phyloP scores from a whole-genome alignment of 1,140 invertebrate species.

The Drosophila pruinosa region DNA sequence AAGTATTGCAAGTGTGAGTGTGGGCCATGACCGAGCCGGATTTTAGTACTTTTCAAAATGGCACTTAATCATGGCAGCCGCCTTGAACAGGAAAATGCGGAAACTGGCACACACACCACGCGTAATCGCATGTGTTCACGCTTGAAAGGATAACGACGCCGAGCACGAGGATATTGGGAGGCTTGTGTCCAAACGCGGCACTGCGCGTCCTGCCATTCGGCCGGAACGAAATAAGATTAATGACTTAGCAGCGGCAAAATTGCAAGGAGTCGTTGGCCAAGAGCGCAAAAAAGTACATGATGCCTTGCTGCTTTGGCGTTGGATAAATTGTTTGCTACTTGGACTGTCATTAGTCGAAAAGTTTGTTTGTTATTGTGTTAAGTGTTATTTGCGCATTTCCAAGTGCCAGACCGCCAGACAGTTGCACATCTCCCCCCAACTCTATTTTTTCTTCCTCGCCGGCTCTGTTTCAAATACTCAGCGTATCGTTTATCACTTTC shows the following conservation, averaged over 20 bases:
- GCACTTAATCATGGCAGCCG: conserved; percentile 82
- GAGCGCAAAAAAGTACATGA: conserved; percentile 43
- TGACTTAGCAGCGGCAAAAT: conserved; percentile 71
- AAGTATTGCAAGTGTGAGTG: conserved; percentile 10
- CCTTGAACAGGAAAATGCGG: conserved; percentile 78
- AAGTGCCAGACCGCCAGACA: conserved; percentile 69
- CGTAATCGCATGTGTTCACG: conserved; percentile 82
- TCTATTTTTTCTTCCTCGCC: not conserved
- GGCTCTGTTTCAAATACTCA: conserved; percentile 7
- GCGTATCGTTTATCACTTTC: conserved; percentile 76
- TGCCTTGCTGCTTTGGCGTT: conserved; percentile 55
- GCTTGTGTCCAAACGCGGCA: conserved; percentile 40
- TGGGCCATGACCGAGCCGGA: conserved; percentile 75
- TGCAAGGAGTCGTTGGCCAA: conserved; percentile 2
- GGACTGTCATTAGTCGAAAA: conserved; percentile 82
- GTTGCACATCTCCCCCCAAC: conserved; percentile 4
- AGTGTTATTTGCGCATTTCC: conserved; percentile 80
- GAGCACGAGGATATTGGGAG: conserved; percentile 8
- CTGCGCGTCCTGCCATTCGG: conserved; percentile 37
- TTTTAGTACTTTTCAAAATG: conserved; percentile 83
- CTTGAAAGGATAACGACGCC: conserved; percentile 80
- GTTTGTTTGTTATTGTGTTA: conserved; percentile 82
- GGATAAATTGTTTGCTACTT: conserved; percentile 81
- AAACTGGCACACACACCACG: conserved; percentile 77
- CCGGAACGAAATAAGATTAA: conserved; percentile 80